Base-by-base conservation (phyloP, 2,113 vertebrate genomes). In the Campylorhamphus procurvoides region DNA sequence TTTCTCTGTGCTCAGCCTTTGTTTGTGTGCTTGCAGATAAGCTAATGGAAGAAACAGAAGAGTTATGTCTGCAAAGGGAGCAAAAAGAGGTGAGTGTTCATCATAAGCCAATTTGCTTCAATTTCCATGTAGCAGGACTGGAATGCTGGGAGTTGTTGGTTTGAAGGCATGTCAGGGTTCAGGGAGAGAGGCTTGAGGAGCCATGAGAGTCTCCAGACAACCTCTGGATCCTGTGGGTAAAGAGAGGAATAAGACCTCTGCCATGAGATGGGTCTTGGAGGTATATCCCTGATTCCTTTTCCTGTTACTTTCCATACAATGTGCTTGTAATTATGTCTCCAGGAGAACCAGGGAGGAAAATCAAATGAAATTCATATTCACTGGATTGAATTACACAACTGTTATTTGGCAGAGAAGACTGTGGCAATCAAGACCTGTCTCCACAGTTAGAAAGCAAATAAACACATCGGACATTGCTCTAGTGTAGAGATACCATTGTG, bases 11-110 rank as follows among this genome's bases (percentile, higher is more conserved):
- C 60, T 79, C 84, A 37, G 59, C 52, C 33, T 89, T 29, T 89
- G 33, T 62, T 24, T 53, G 62, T 96, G 35, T 95, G 68, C 87
- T 95, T 97, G 63, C 97, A 99, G 99, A 99, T 97, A 99, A 99
- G 95, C 97, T 99, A 92, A 99, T 99, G 99, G 99, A 99, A 69
- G 99, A 99, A 97, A 99, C 99, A 0, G 99, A 99, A 90, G 99
- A 99, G 91, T 98, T 99, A 9, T 99, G 98, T 78, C 98, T 99
- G 37, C 99, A 99, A 80, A 98, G 99, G 94, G 99, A 99, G 39
- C 98, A 99, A 96, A 99, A 98, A 96, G 99, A 99, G 98, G 99
- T 99, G 92, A 95, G 94, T 12, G 6, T 47, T 46, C 5, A 2
- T 46, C 22, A 6, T 15, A 67, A 63, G 20, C 14, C 37, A 19